A percentile compares a stretch with the other conserved stretches of the same genome.
Conservation (phyloP, 2,888 invertebrate genomes). For the Anthrax anthrax region DNA sequence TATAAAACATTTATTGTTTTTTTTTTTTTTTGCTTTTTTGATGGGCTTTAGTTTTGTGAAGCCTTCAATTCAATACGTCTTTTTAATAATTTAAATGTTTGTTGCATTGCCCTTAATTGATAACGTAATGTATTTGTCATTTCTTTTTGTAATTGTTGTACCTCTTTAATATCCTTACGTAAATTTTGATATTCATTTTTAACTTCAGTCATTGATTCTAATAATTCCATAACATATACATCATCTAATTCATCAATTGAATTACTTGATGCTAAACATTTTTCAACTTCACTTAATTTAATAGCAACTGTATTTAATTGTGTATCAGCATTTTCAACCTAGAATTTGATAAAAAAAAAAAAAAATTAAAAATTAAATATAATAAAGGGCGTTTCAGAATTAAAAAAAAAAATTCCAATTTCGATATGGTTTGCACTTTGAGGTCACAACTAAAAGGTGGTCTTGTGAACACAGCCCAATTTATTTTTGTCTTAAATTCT, state of each 20-base stretch:
- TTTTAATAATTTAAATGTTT: constrained; percentile 56
- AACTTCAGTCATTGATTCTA: constrained; percentile 63
- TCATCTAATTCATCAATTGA: constrained; percentile 34
- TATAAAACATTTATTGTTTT: no score
- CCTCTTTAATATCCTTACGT: constrained; percentile 62
- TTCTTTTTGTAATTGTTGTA: constrained; percentile 66
- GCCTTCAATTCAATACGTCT: constrained; percentile 47
- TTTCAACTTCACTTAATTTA: constrained; percentile 59
- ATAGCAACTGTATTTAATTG: constrained; percentile 57
- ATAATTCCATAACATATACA: constrained; percentile 54
- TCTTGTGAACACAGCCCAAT: no score
- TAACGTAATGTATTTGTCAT: constrained; percentile 57
- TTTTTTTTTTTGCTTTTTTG: no score
- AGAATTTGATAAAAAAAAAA: constrained; percentile 10
- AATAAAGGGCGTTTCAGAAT: no score
- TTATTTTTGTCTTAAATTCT: not conserved
- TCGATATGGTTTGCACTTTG: no score
- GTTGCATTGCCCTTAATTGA: constrained; percentile 51
- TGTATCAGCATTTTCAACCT: constrained; percentile 62
- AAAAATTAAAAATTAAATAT: no score
- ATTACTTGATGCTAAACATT: constrained; percentile 22
- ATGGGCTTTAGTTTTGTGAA: constrained; percentile 19
- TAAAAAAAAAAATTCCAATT: no score
- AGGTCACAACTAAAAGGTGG: no score
- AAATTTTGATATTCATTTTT: constrained; percentile 67